phyloP scores from a whole-genome alignment of 2,888 invertebrate species.

The Adineta ricciae region DNA sequence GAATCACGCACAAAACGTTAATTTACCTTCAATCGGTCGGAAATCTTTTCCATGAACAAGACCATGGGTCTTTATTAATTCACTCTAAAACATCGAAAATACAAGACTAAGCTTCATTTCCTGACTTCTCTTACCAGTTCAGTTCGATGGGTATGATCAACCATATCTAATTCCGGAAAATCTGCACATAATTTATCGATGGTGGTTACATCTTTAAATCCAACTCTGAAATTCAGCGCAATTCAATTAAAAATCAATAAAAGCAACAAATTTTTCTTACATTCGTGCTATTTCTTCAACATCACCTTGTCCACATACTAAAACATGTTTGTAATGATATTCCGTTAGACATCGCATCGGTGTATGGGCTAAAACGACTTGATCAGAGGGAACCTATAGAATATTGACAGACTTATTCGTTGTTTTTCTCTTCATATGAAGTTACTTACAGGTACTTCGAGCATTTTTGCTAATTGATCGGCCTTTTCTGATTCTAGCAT shows the following conservation, averaged over 20 bases:
- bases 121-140: not conserved
- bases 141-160: constrained; percentile 30
- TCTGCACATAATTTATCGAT: constrained; percentile 24
- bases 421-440: too few relatives aligned
- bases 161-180: constrained; percentile 32
- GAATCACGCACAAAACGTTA: too few relatives aligned
- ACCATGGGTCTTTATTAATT: constrained; percentile 19
- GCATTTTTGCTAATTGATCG: constrained; percentile 18
- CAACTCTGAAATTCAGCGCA: not conserved
- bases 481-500: constrained; percentile 20
- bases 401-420: too few relatives aligned
- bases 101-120: not conserved
- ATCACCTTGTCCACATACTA: constrained; percentile 29
- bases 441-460: constrained; percentile 23
- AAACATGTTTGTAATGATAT: constrained; percentile 28
- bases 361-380: constrained; percentile 31
- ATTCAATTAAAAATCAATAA: not conserved
- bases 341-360: constrained; percentile 25
- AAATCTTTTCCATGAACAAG: constrained; percentile 17
- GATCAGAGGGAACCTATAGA: constrained; percentile 6
- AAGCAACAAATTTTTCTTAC: not conserved
- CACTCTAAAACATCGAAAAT: not conserved
- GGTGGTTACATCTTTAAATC: constrained; percentile 26
- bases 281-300: constrained; percentile 9
- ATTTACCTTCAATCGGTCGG: constrained; percentile 28